phyloP scores from a whole-genome alignment of 2,797 vertebrate genomes.

The Clarias fuscus region DNA sequence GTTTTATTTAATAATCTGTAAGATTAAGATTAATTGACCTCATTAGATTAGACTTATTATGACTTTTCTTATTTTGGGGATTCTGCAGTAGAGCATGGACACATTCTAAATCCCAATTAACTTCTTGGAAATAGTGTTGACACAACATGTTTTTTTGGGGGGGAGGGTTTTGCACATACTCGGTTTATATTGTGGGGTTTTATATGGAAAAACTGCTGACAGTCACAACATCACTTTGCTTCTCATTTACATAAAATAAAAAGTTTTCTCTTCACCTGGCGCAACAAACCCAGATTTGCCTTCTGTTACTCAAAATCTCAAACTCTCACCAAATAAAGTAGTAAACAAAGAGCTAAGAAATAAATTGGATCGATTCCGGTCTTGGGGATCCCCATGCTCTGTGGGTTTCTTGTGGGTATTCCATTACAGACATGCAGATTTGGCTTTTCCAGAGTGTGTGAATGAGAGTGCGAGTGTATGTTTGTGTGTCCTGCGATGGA shows the following conservation, averaged over 20 bases:
- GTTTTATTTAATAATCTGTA: neutral
- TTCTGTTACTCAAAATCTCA: neutral
- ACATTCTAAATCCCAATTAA: neutral
- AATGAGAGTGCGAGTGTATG: too few relatives aligned
- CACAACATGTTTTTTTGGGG: neutral
- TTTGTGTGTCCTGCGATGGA: too few relatives aligned
- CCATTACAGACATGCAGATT: too few relatives aligned
- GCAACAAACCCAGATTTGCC: neutral
- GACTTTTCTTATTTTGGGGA: neutral
- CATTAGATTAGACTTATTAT: neutral
- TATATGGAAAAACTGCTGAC: neutral
- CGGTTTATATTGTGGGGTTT: neutral
- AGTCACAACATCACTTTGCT: neutral
- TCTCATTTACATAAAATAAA: constrained; percentile 4
- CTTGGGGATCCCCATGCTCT: too few relatives aligned
- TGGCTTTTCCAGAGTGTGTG: too few relatives aligned
- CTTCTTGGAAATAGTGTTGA: neutral
- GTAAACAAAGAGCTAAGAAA: neutral
- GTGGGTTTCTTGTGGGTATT: too few relatives aligned
- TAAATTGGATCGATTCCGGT: neutral
- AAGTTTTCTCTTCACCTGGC: neutral
- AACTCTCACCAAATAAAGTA: neutral
- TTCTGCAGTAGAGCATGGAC: neutral
- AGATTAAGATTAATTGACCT: neutral
- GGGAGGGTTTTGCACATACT: neutral